Conservation (phyloP, 2,888 invertebrate genomes). For the Minunthozetes semirufus region DNA sequence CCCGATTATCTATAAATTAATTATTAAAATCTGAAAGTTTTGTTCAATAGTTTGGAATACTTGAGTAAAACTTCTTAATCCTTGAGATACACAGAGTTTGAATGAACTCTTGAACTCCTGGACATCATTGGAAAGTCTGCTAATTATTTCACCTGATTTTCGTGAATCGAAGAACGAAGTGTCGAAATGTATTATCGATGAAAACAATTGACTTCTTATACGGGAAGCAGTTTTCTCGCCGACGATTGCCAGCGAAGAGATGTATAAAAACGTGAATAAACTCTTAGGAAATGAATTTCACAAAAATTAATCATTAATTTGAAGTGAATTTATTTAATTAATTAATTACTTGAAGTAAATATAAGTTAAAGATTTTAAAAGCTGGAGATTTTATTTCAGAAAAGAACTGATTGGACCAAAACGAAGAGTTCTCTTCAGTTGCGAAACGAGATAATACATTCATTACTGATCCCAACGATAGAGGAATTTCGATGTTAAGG, state of each 20-base stretch:
- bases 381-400: slow-evolving; percentile 62
- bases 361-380: slow-evolving; percentile 60
- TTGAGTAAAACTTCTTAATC: slow-evolving; percentile 77
- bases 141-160: slow-evolving; percentile 83
- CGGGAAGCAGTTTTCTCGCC: slow-evolving; percentile 79
- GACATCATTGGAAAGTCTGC: slow-evolving; percentile 84
- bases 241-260: slow-evolving; percentile 72
- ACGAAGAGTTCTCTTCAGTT: slow-evolving; percentile 49
- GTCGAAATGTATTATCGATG: slow-evolving; percentile 74
- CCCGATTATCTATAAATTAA: slow-evolving; percentile 54
- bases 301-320: background rate
- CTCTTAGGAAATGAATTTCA: slow-evolving; percentile 56
- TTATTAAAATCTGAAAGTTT: background rate
- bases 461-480: slow-evolving; percentile 70
- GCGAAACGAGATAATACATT: slow-evolving; percentile 61
- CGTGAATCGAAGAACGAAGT: slow-evolving; percentile 83
- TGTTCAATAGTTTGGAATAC: slow-evolving; percentile 50
- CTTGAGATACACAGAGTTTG: slow-evolving; percentile 86
- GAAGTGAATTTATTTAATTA: slow-evolving; percentile 24
- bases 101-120: slow-evolving; percentile 97
- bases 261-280: slow-evolving; percentile 79
- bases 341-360: slow-evolving; percentile 62
- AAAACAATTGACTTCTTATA: slow-evolving; percentile 73
- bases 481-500: slow-evolving; percentile 81
- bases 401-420: slow-evolving; percentile 52